Evolutionary conservation across 1,140 invertebrate species (phyloP).

Genomic region (Archivesica marissinica): DNA sequence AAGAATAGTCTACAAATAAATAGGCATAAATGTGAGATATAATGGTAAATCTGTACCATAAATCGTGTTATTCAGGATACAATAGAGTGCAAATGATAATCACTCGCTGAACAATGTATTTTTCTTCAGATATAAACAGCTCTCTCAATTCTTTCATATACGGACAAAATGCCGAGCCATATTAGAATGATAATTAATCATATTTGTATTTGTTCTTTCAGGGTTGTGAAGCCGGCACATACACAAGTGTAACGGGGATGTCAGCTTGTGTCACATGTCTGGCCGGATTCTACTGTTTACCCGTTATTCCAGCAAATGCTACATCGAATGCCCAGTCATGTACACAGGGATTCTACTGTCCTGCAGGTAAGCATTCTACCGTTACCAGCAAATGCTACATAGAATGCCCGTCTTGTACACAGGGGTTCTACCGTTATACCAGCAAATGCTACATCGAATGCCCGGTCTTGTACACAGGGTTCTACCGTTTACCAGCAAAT

Average conservation of each 20-base stretch:
- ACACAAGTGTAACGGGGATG: conserved; percentile 72
- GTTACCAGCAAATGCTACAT: background rate
- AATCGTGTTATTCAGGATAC: background rate
- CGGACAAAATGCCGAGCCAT: background rate
- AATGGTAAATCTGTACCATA: too few species aligned
- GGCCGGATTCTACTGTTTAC: conserved; percentile 76
- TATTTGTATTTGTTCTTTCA: conserved; percentile 31
- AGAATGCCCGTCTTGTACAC: too few species aligned
- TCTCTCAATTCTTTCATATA: background rate
- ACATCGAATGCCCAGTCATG: conserved; percentile 76
- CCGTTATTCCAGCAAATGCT: conserved; percentile 74
- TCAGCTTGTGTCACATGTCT: conserved; percentile 72
- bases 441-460: too few species aligned
- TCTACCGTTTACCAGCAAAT: too few species aligned
- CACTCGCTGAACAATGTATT: background rate
- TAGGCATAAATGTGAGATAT: too few species aligned
- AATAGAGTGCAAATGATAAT: background rate
- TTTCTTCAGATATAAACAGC: background rate
- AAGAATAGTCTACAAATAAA: too few species aligned
- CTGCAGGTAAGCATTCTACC: conserved; percentile 67
- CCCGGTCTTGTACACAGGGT: too few species aligned
- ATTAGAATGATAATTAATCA: background rate
- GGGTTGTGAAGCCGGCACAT: conserved; percentile 75
- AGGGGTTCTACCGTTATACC: too few species aligned
- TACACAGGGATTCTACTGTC: conserved; percentile 80